Base-by-base conservation (phyloP, 2,888 invertebrate species). In the Callyntrura sp. region DNA sequence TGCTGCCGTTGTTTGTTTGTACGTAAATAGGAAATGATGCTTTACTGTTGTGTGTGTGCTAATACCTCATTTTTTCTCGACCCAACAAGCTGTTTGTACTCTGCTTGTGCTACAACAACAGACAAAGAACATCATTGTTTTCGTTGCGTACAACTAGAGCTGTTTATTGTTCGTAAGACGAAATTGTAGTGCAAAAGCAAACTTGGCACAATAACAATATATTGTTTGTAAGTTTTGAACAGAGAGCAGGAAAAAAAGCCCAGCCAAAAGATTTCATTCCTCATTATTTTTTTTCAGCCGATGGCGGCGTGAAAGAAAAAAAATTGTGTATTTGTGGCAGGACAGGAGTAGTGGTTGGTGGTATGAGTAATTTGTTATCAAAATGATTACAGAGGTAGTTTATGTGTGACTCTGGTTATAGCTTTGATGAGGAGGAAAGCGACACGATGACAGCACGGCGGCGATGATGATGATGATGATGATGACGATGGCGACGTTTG, bases 241-340 rank as follows among this genome's bases (percentile, higher is more conserved):
- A 45, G 11, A 45, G 11, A 70, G 45, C 45, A 20, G n/a, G n/a
- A n/a, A n/a, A n/a, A n/a, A n/a, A n/a, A n/a, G n/a, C n/a, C n/a
- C n/a, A n/a, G n/a, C n/a, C n/a, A 70, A 70, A 28, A 57, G 5
- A 11, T 45, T 8, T n/a, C 35, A 68, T 9, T 5, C 20, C 70
- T 70, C 70, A 70, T 70, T 70, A 70, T 70, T 70, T 68, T 70
- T 70, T n/a, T n/a, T n/a, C n/a, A 45, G 70, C 70, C 45, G 70
- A 45, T 83, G 83, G 55, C 85, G 76, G 73, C 73, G 23, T 73
- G 73, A 20, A 43, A 76, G n/a, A 60, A n/a, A n/a, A n/a, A n/a
- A n/a, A n/a, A n/a, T n/a, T n/a, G n/a, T n/a, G 17, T 43, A 68
- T 84, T 85, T 85, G 85, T 85, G 73, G 85, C 73, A 85, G 76